phyloP scores from a whole-genome alignment of 1,140 invertebrate genomes.

The Drosophila tani region DNA sequence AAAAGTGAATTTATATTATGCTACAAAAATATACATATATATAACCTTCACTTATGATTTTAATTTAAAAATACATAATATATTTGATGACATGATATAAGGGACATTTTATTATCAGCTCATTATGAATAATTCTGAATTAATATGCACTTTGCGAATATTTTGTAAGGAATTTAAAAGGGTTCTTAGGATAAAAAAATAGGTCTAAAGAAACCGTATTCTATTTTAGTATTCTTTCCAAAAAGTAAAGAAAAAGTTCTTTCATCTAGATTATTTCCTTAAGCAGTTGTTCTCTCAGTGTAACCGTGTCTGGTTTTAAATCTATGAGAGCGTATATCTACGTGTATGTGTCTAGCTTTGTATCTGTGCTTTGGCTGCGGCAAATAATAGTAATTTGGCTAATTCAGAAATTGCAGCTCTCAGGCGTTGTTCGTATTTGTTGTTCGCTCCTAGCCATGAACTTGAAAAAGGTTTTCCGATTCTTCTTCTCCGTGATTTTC shows the following conservation, averaged over 20 bases:
- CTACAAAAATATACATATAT: too few relatives aligned
- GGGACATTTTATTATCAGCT: too few relatives aligned
- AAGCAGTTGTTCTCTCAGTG: neutral
- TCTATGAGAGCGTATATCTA: conserved; percentile 7
- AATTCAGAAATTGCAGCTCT: conserved; percentile 79
- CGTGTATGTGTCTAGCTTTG: conserved; percentile 23
- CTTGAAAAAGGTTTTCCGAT: conserved; percentile 67
- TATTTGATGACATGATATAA: too few relatives aligned
- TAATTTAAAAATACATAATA: too few relatives aligned
- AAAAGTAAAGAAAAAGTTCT: neutral
- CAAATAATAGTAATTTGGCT: conserved; percentile 83
- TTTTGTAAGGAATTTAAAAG: too few relatives aligned
- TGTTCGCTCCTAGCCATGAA: conserved; percentile 69
- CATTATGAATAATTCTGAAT: too few relatives aligned
- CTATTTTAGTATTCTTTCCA: neutral
- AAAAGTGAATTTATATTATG: too few relatives aligned
- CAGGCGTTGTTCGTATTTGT: conserved; percentile 43
- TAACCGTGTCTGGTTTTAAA: conserved; percentile 6
- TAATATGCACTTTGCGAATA: too few relatives aligned
- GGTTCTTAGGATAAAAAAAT: too few relatives aligned
- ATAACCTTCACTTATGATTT: too few relatives aligned
- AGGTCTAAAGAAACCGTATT: neutral
- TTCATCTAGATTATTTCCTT: neutral
- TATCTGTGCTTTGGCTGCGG: conserved; percentile 57
- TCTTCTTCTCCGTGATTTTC: conserved; percentile 31